Conservation (phyloP, 2,113 vertebrate species). For the Arenaria interpres region DNA sequence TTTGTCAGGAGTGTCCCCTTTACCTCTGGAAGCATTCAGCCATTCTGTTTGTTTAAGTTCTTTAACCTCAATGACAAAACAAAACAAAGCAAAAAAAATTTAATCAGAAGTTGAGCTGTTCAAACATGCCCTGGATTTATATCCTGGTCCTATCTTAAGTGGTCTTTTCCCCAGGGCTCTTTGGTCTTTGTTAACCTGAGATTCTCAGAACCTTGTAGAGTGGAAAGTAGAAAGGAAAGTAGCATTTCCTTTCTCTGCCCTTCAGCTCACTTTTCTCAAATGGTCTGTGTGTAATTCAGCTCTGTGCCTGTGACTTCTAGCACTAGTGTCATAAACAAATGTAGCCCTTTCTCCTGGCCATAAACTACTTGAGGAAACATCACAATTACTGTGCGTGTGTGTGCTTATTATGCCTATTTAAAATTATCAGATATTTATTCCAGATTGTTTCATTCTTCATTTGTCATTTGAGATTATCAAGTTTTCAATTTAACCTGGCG, state of each 20-base stretch:
- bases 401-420: not conserved
- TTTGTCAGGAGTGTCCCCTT: not conserved
- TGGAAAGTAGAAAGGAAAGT: not conserved
- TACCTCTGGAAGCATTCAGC: not conserved
- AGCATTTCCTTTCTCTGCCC: not conserved
- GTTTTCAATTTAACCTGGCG: not conserved
- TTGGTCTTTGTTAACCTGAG: not conserved
- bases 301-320: not conserved
- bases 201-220: not conserved
- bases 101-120: not conserved
- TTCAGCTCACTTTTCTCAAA: not conserved
- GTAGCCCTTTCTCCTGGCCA: not conserved
- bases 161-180: not conserved
- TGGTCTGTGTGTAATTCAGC: not conserved
- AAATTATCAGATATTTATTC: not conserved
- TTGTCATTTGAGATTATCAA: not conserved
- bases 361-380: not conserved
- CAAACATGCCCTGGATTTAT: not conserved
- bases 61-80: not conserved
- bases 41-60: not conserved
- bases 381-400: not conserved
- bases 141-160: not conserved
- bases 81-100: constrained; percentile 5
- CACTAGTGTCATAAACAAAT: not conserved
- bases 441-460: not conserved